A percentile compares a stretch with the other conserved stretches of the same genome.
These are phyloP conservation scores for Sipha flava DNA, from an alignment of 1,140 invertebrate species.

Conservation along the genomic window DNA sequence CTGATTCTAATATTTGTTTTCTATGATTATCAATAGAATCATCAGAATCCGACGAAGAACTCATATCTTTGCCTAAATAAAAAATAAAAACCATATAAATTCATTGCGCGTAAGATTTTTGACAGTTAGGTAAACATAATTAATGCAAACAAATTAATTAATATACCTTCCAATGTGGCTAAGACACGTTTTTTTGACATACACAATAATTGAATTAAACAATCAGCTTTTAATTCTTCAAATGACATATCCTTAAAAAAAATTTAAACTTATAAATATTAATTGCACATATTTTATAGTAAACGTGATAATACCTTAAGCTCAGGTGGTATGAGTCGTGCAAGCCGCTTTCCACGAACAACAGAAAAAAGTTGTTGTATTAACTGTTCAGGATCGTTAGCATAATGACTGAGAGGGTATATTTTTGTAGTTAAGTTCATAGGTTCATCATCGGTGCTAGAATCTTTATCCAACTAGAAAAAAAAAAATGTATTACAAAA, in stretches of 20 bases:
- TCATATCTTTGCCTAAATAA: conserved; percentile 4
- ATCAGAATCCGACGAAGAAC: conserved; percentile 19
- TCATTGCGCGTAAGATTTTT: too few relatives aligned
- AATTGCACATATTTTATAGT: neutral
- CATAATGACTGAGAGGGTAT: conserved; percentile 39
- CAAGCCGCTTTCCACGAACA: conserved; percentile 36
- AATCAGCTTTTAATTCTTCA: conserved; percentile 40
- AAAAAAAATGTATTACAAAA: neutral
- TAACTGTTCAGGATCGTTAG: conserved; percentile 39
- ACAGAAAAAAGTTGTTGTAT: conserved; percentile 40
- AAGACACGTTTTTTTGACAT: conserved; percentile 41
- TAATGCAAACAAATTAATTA: neutral
- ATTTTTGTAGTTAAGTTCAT: conserved; percentile 36
- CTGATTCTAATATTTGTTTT: neutral
- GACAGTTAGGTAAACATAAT: too few relatives aligned
- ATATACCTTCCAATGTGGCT: conserved; percentile 38
- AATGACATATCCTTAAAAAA: conserved; percentile 34
- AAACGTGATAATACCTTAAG: conserved; percentile 37
- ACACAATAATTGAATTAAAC: conserved; percentile 40
- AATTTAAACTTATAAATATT: neutral
- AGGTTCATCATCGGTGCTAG: conserved; percentile 33
- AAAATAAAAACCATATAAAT: too few relatives aligned
- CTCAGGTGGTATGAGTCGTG: conserved; percentile 39
- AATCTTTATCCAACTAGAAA: conserved; percentile 7
- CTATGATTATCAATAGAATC: neutral